A percentile compares a stretch with the other conserved stretches of the same genome.
Evolutionary conservation across 2,888 invertebrate genomes (phyloP).

Genomic region (Harpagoxenus sublaevis): DNA sequence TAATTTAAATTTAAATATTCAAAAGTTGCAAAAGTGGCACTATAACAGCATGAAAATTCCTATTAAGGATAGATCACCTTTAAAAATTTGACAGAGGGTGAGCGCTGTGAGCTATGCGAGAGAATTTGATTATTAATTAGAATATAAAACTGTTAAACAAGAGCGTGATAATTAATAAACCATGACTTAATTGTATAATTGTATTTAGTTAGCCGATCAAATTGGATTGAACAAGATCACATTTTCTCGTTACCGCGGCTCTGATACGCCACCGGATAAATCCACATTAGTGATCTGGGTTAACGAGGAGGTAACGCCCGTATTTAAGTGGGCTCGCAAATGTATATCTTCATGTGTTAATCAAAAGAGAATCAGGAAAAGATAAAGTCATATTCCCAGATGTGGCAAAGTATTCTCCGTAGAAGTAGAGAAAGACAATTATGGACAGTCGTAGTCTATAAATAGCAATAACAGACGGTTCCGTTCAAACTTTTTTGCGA

Average conservation of each 20-base stretch:
- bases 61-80: background rate
- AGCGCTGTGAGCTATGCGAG: background rate
- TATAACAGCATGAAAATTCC: background rate
- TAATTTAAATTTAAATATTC: constrained; percentile 27
- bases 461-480: background rate
- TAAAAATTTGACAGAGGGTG: constrained; percentile 11
- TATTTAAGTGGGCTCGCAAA: background rate
- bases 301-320: constrained; percentile 24
- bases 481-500: background rate
- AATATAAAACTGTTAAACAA: background rate
- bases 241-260: constrained; percentile 25
- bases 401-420: background rate
- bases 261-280: background rate
- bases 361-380: background rate
- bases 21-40: background rate
- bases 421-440: background rate
- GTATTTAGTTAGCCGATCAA: constrained; percentile 10
- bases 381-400: background rate
- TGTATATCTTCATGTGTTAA: background rate
- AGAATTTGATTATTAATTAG: constrained; percentile 20
- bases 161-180: constrained; percentile 21
- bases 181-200: background rate
- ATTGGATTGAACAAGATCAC: constrained; percentile 8
- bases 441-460: background rate
- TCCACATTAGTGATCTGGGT: constrained; percentile 28